These are phyloP conservation scores for Drosophila kokeensis DNA, from an alignment of 2,888 invertebrate species.

Conservation along the genomic window DNA sequence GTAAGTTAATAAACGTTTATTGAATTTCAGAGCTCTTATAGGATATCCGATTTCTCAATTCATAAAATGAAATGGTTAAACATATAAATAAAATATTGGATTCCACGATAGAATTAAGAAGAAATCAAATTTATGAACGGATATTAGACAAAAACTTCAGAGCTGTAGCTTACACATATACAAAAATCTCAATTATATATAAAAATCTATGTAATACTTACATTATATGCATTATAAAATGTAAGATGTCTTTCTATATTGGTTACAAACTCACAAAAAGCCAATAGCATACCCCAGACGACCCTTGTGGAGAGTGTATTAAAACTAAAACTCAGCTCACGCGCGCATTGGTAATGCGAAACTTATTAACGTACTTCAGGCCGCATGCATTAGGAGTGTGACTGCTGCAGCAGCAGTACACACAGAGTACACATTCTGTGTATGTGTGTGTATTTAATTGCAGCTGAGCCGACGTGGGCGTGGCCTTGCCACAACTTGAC, in stretches of 20 bases:
- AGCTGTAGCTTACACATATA: not conserved
- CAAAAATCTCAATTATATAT: not conserved
- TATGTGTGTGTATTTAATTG: conserved; percentile 57
- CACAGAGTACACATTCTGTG: not conserved
- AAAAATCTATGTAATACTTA: fast-evolving
- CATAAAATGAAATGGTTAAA: too few relatives aligned
- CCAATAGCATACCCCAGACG: not conserved
- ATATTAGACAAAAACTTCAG: not conserved
- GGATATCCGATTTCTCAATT: not conserved
- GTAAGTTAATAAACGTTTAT: not conserved
- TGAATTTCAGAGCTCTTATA: not conserved
- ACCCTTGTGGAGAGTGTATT: not conserved
- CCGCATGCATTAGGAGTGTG: conserved; percentile 62
- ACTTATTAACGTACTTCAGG: conserved; percentile 79
- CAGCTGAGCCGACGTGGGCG: conserved; percentile 44
- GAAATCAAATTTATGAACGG: not conserved
- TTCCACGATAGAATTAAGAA: not conserved
- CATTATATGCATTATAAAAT: not conserved
- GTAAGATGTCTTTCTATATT: not conserved
- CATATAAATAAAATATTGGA: not conserved
- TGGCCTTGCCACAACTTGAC: conserved; percentile 71
- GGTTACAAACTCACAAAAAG: not conserved
- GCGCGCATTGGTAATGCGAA: conserved; percentile 61
- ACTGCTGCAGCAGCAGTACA: conserved; percentile 9
- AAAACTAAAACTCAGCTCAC: conserved; percentile 35